Conservation (phyloP, 2,888 invertebrate species). For the Protula sp. region DNA sequence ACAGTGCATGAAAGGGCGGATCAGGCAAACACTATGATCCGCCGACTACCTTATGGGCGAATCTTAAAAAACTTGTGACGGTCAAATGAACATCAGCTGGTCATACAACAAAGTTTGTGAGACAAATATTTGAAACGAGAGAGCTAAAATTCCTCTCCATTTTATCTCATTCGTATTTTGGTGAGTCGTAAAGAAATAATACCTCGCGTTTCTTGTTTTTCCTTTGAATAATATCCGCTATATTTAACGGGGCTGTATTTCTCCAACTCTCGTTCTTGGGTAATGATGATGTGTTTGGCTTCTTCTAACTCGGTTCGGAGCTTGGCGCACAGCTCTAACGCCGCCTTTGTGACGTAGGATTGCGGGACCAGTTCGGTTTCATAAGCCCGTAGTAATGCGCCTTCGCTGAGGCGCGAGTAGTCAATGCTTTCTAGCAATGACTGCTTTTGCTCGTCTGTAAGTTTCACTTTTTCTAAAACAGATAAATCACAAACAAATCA, state of each 20-base stretch:
- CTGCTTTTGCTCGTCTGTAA: conserved; percentile 30
- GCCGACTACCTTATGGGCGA: no score
- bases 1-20: no score
- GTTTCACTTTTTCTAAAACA: conserved; percentile 37
- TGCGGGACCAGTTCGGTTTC: conserved; percentile 42
- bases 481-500: conserved; percentile 17
- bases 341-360: conserved; percentile 37
- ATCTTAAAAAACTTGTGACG: no score
- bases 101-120: no score
- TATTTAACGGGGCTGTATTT: conserved; percentile 9
- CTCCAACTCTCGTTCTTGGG: conserved; percentile 37
- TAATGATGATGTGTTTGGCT: conserved; percentile 34
- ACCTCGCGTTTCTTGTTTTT: no score
- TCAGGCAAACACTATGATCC: no score
- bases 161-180: no score
- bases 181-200: no score
- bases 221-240: no score
- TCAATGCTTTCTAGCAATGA: conserved; percentile 39
- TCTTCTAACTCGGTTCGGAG: conserved; percentile 39
- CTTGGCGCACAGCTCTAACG: conserved; percentile 37
- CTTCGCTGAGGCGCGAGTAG: conserved; percentile 40
- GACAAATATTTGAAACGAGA: no score
- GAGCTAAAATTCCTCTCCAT: no score
- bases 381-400: conserved; percentile 37
- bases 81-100: no score